Conservation (phyloP, 2,113 vertebrate genomes). For the Mesoclemmys tuberculata region DNA sequence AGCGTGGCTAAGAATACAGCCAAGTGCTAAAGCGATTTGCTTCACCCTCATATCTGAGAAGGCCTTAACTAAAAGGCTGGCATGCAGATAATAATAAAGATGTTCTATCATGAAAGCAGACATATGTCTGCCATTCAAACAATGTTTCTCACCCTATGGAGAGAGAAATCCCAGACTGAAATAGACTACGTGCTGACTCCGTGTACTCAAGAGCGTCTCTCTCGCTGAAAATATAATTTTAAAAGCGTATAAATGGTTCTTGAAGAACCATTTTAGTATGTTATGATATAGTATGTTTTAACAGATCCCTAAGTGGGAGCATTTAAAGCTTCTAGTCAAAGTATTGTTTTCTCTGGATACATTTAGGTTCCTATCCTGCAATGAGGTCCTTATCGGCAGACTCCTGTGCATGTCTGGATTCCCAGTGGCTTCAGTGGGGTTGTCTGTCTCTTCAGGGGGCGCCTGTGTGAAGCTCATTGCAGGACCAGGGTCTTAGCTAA, state of each 20-base stretch:
- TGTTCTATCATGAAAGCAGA: slow-evolving; percentile 7
- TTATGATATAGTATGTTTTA: not conserved
- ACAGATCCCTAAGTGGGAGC: not conserved
- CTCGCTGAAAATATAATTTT: not conserved
- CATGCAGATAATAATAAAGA: slow-evolving; percentile 1
- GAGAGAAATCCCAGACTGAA: not conserved
- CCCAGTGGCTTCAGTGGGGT: not conserved
- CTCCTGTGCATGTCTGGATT: not conserved
- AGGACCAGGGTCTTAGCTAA: not conserved
- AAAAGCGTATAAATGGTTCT: not conserved
- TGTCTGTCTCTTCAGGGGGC: not conserved
- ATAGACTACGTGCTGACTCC: not conserved
- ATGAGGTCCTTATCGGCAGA: not conserved
- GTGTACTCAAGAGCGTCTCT: not conserved
- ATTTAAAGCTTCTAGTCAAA: not conserved
- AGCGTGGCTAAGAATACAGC: not conserved
- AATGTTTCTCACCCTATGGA: not conserved
- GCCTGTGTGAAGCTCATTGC: not conserved
- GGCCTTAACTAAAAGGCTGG: not conserved
- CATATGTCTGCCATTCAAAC: not conserved
- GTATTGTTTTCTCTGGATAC: not conserved
- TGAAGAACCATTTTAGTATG: not conserved
- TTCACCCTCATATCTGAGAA: fast-evolving
- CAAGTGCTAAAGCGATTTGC: not conserved
- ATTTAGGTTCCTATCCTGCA: not conserved